Base-by-base conservation (phyloP, 2,113 vertebrate species). In the Hippoglossus stenolepis region DNA sequence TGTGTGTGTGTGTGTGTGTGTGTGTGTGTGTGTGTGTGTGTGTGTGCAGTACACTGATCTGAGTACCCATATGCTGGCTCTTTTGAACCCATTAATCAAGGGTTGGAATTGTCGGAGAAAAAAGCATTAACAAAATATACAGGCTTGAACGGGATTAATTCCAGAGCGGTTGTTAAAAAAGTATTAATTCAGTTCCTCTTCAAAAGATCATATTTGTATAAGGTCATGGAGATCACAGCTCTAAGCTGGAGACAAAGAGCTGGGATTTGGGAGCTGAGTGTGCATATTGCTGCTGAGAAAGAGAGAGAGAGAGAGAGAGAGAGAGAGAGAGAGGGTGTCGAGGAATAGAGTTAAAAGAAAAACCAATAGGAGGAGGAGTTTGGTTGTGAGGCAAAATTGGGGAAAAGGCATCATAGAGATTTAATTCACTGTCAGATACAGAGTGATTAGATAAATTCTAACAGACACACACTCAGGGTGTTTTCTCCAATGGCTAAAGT, bases 41-140 rank as follows among this genome's bases (percentile, higher is more conserved):
- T 56, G 54, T 68, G 49, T 75, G 28, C 17, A 54, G 53, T 64
- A 45, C 31, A 45, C 67, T 59, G 75, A 87, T 82, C 77, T 78
- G 75, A 82, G 70, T 60, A 59, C 76, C 89, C 91, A 91, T 91
- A 93, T 92, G 92, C 70, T 87, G 82, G 26, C 64, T 86, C 18
- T 80, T 89, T 86, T 90, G 80, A 90, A 91, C 76, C 83, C 82
- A 87, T 93, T 92, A 92, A 87, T 88, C 85, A 92, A 88, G 89
- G 85, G 85, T 80, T 87, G 73, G 51, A 75, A 73, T 40, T 57
- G 43, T 60, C 40, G 5, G 15, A 9, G 17, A 49, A 35, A 59
- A 63, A 67, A 40, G 60, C n/a, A 51, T 38, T 0, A 61, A 60
- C 18, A 80, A 74, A 69, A 72, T 73, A 84, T 75, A 51, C 40